Evolutionary conservation across 1,140 invertebrate species (phyloP), one percentile per base, ranked within the genome.

Genomic region (Drosophila lini): DNA sequence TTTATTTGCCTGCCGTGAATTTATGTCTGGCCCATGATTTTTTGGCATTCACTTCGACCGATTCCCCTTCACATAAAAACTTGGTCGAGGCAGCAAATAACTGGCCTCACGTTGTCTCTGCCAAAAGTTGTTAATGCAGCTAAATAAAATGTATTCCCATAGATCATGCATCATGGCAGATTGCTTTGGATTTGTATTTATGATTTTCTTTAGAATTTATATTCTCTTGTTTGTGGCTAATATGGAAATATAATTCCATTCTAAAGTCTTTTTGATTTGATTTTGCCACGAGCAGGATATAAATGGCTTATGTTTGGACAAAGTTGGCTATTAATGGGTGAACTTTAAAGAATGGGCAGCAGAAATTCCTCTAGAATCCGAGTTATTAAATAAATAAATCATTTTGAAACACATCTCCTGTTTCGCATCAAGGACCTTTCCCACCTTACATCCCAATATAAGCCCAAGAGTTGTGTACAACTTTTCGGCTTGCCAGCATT

Each of bases 151-250:
- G 65, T 70, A 81, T 64, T 64, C 62, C 48, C 63, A 83, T 88
- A 68, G 71, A 88, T 88, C 68, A 89, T 83, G 75, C 59, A 88
- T 88, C 63, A 73, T 59, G 61, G 76, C 76, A 80, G 80, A 88
- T 88, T 86, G 82, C 70, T 57, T 77, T n/a, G 80, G 71, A 78
- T 86, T 86, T 80, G 71, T 73, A 62, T 83, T 88, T 88, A 86
- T 69, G 83, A 82, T 76, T 77, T 68, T 28, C 59, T 61, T 62
- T 42, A 69, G 63, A 79, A 79, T 79, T 65, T 48, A 60, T 52
- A 11, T 76, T 41, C 38, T 44, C 65, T 41, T 50, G 63, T 45
- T 50, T 76, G 65, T 53, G 47, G 52, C 62, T 85, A 78, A 85
- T 81, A 68, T 55, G 70, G 38, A 76, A 73, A 76, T 82, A 79